A percentile compares a stretch with the other conserved stretches of the same genome.
Conservation (phyloP, 2,797 vertebrate genomes). For the Cygnus olor region DNA sequence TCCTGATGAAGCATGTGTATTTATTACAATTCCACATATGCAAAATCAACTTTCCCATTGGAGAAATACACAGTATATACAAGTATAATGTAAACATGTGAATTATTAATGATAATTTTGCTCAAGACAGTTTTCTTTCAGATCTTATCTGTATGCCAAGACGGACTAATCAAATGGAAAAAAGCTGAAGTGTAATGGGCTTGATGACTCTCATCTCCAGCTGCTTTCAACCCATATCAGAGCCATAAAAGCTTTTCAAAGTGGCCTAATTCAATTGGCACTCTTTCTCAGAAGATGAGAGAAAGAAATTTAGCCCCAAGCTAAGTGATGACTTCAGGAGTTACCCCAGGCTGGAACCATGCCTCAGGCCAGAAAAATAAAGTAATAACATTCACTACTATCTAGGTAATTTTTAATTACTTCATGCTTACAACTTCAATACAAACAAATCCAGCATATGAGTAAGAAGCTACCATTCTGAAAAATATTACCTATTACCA, state of each 20-base stretch:
- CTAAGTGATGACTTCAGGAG: background rate
- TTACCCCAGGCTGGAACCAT: slow-evolving; percentile 8
- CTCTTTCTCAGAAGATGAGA: slow-evolving; percentile 24
- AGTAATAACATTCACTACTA: background rate
- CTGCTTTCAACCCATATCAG: slow-evolving; percentile 71
- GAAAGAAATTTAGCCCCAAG: background rate
- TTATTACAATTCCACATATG: background rate
- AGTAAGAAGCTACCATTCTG: background rate
- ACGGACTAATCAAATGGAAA: slow-evolving; percentile 58
- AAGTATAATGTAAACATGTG: background rate
- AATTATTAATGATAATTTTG: slow-evolving; percentile 22
- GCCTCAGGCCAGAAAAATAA: background rate
- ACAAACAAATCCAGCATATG: background rate
- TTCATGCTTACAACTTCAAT: background rate
- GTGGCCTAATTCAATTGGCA: slow-evolving; percentile 66
- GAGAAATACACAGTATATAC: background rate
- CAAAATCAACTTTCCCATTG: background rate
- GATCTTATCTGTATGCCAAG: slow-evolving; percentile 31
- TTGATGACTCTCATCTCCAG: slow-evolving; percentile 61
- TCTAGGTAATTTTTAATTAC: background rate
- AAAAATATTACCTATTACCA: background rate
- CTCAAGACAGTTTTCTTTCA: slow-evolving; percentile 26
- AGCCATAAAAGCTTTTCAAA: slow-evolving; percentile 77
- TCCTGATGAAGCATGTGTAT: background rate
- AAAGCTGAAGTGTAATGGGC: slow-evolving; percentile 53